A percentile compares a stretch with the other conserved stretches of the same genome.
phyloP scores from a whole-genome alignment of 1,140 invertebrate species.

The Bombyx mandarina region DNA sequence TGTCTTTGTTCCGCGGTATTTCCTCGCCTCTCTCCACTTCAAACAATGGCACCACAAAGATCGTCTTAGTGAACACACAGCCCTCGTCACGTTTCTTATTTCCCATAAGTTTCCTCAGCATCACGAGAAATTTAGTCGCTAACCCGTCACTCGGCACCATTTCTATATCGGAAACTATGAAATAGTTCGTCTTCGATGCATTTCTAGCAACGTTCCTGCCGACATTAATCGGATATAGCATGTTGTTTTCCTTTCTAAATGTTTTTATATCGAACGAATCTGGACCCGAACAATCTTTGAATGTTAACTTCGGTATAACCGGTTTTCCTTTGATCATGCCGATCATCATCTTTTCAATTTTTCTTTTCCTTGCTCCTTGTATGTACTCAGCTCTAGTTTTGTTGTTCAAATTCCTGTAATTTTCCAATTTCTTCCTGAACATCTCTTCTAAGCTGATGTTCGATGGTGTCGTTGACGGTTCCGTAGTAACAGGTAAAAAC shows the following conservation, averaged over 20 bases:
- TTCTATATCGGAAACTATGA: conserved; percentile 85
- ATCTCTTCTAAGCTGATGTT: conserved; percentile 36
- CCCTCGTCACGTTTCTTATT: conserved; percentile 49
- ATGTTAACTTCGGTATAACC: conserved; percentile 29
- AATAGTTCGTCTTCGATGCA: conserved; percentile 74
- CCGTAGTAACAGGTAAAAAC: conserved; percentile 20
- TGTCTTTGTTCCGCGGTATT: conserved; percentile 74
- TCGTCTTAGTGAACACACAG: conserved; percentile 65
- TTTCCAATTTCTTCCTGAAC: conserved; percentile 37
- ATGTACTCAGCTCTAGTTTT: conserved; percentile 49
- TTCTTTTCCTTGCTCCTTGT: conserved; percentile 45
- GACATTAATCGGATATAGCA: conserved; percentile 84
- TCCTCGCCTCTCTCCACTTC: conserved; percentile 77
- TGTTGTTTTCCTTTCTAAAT: conserved; percentile 65
- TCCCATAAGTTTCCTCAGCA: conserved; percentile 70
- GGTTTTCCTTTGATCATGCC: conserved; percentile 16
- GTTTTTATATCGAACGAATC: conserved; percentile 54
- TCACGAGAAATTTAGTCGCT: conserved; percentile 74
- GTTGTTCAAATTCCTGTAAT: conserved; percentile 41
- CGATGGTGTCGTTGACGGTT: conserved; percentile 22
- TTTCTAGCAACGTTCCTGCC: conserved; percentile 79
- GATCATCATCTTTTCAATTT: conserved; percentile 50
- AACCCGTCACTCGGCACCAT: conserved; percentile 78
- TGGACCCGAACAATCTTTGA: conserved; percentile 52
- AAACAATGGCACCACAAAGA: conserved; percentile 82